Conservation (phyloP, 1,140 invertebrate species). For the Hypsibius dujardini region DNA sequence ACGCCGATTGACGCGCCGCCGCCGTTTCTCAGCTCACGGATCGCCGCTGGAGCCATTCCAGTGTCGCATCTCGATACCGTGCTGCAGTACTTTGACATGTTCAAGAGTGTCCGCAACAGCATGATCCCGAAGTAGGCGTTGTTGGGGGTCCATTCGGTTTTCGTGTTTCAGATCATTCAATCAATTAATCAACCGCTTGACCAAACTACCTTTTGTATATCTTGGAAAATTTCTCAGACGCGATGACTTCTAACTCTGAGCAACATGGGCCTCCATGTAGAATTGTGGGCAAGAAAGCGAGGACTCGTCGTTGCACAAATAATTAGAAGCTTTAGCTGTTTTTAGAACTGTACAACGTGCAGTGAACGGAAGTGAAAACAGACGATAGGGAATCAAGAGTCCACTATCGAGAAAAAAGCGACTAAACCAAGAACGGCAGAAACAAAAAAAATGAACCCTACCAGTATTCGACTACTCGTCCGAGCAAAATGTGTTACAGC, state of each 20-base stretch:
- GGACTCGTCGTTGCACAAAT: too few relatives aligned
- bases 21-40: not conserved
- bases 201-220: not conserved
- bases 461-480: not conserved
- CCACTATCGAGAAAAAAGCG: not conserved
- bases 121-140: too few relatives aligned
- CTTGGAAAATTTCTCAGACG: not conserved
- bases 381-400: not conserved
- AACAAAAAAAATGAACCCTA: not conserved
- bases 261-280: too few relatives aligned
- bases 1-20: not conserved
- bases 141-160: too few relatives aligned
- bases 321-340: too few relatives aligned
- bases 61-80: not conserved
- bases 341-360: not conserved
- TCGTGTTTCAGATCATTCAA: too few relatives aligned
- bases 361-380: not conserved
- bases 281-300: too few relatives aligned
- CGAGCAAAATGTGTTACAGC: not conserved
- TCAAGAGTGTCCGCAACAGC: not conserved
- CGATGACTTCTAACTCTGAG: not conserved
- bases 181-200: too few relatives aligned
- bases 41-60: not conserved
- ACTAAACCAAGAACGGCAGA: not conserved
- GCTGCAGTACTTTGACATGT: not conserved